These are phyloP conservation scores for Hemicordylus capensis DNA, from an alignment of 2,113 vertebrate genomes.

Conservation along the genomic window DNA sequence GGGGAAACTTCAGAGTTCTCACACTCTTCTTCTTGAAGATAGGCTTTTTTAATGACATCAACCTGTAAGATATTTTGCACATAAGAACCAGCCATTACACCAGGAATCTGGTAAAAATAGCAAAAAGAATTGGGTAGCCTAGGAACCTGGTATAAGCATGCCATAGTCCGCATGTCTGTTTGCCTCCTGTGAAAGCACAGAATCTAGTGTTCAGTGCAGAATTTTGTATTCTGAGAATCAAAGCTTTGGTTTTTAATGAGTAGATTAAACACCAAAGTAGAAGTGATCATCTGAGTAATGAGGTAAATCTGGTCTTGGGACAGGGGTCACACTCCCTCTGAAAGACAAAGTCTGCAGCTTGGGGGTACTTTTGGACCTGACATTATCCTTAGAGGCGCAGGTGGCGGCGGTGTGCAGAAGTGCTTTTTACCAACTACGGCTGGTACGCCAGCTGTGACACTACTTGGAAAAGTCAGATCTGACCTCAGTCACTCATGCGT, in stretches of 20 bases:
- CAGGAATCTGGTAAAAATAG: background rate
- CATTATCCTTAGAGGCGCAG: no score
- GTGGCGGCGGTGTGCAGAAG: no score
- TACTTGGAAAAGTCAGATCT: no score
- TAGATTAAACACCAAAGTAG: no score
- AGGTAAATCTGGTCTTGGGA: no score
- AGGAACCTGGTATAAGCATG: background rate
- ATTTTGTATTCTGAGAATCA: background rate
- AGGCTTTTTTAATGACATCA: slow-evolving; percentile 96
- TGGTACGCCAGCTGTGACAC: no score
- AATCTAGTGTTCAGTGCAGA: background rate
- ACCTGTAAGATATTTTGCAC: slow-evolving; percentile 76
- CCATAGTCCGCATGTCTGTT: background rate
- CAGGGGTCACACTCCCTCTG: no score
- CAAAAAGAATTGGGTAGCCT: background rate
- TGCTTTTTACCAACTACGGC: no score
- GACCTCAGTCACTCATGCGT: no score
- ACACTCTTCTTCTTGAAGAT: slow-evolving; percentile 89
- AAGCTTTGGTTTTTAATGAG: background rate
- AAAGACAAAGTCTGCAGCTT: no score
- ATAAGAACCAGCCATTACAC: background rate
- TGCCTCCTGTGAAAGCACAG: background rate
- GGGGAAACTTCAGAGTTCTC: slow-evolving; percentile 90
- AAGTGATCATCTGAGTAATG: no score
- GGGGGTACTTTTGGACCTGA: no score